Evolutionary conservation across 64 coral and sea anemone genomes (phyloP).

Genomic region (Astreopora myriophthalma): DNA sequence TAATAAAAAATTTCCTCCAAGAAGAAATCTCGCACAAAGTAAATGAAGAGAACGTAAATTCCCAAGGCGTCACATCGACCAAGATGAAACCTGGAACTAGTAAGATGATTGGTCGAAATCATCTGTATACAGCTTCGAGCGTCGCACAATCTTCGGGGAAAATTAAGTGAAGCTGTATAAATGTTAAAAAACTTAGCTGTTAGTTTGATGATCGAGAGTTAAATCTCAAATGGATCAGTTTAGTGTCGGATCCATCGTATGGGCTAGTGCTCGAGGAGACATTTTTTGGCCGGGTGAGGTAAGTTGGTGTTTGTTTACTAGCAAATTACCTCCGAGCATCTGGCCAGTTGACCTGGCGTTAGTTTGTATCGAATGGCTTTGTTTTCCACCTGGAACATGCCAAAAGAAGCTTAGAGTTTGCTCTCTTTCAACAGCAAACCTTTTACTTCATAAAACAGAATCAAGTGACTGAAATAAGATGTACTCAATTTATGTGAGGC

Average conservation of each 20-base stretch:
- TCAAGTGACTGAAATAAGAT: no score
- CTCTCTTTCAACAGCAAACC: no score
- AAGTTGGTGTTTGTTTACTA: background rate
- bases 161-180: background rate
- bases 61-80: background rate
- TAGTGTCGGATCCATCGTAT: conserved; percentile 40
- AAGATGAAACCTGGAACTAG: conserved; percentile 9
- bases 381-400: no score
- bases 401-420: no score
- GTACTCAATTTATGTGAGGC: no score
- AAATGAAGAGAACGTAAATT: background rate
- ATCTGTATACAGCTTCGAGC: background rate
- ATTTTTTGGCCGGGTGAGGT: conserved; percentile 85
- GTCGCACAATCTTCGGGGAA: background rate
- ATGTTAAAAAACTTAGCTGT: no score
- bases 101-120: background rate
- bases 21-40: no score
- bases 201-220: background rate
- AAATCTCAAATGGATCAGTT: conserved; percentile 29
- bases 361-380: no score
- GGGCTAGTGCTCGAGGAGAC: conserved; percentile 66
- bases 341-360: background rate
- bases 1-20: background rate
- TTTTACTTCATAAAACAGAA: no score
- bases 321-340: background rate